These are phyloP conservation scores for Otocyon megalotis DNA, from an alignment of 2,113 vertebrate species.

Conservation along the genomic window DNA sequence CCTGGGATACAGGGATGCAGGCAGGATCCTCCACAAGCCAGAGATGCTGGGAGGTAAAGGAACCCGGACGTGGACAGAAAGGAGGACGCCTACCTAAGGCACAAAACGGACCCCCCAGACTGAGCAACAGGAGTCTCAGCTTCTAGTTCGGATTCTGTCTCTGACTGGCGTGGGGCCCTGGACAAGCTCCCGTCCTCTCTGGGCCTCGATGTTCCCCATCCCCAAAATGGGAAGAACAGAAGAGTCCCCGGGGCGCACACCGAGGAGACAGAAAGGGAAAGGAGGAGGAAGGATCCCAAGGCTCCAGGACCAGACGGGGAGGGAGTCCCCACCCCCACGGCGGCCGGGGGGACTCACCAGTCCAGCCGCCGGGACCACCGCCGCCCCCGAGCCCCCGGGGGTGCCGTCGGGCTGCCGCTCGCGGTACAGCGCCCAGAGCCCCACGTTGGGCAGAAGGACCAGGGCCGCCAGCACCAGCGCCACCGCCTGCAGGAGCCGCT, in stretches of 20 bases:
- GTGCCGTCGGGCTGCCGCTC: conserved; percentile 93
- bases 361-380: conserved; percentile 73
- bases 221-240: conserved; percentile 60
- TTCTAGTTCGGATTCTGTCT: not conserved
- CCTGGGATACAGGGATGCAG: not conserved
- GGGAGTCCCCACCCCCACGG: not conserved
- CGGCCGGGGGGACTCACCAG: conserved; percentile 85
- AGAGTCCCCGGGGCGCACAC: not conserved
- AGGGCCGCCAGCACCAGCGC: conserved; percentile 93
- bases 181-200: not conserved
- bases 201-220: conserved; percentile 46
- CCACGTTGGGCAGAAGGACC: conserved; percentile 96
- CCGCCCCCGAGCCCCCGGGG: conserved; percentile 81
- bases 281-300: not conserved
- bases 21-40: not conserved
- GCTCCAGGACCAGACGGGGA: not conserved
- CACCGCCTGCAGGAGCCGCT: conserved; percentile 94
- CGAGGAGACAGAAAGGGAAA: not conserved
- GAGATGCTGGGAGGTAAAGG: not conserved
- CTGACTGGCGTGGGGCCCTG: not conserved
- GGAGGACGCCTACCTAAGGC: not conserved
- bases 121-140: not conserved
- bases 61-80: not conserved
- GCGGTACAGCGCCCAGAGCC: conserved; percentile 95
- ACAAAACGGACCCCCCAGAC: not conserved